Base-by-base conservation (phyloP, 2,888 invertebrate genomes). In the Campoplex capitator region DNA sequence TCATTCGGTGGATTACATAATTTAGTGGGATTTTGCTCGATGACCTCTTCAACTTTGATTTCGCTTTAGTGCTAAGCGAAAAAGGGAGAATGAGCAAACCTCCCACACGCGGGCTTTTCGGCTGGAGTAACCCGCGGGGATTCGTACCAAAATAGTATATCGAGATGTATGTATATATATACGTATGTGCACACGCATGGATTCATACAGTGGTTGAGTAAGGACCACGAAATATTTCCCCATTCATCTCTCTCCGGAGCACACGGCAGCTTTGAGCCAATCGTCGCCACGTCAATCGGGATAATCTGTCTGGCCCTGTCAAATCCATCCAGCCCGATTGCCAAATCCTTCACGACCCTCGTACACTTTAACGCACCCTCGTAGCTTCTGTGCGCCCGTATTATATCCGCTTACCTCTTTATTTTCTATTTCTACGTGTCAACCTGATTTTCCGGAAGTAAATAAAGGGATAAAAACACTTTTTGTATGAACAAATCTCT, bases 251-350 rank as follows among this genome's bases (percentile, higher is more conserved):
- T 68, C 74, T 54, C 42, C 75, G 73, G 81, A 74, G 74, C 68
- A 58, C 68, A 68, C 48, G 58, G 74, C 73, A 51, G 70, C 74
- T 83, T 83, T 79, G 83, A 78, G 85, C 88, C 88, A 87, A 88
- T 89, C 82, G 85, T 75, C 87, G 82, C 68, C 75, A 48, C 82
- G 84, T 85, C 78, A 87, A 79, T 89, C 87, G 85, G 83, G 84
- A 81, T 84, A 84, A 88, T 85, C 83, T 78, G 86, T 83, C 84
- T 80, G 67, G 70, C 62, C 78, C 86, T 81, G 86, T 88, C 85
- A 84, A 86, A 86, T 82, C 56, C 84, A 88, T 75, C 70, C 83
- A 68, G 73, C 76, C 73, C 83, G 80, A 80, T 85, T 85, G 70
- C 85, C 81, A 80, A 84, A 88, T 84, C 86, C 85, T 78, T 56